Evolutionary conservation across 2,113 vertebrate genomes (phyloP).

Genomic region (Pseudonaja textilis): DNA sequence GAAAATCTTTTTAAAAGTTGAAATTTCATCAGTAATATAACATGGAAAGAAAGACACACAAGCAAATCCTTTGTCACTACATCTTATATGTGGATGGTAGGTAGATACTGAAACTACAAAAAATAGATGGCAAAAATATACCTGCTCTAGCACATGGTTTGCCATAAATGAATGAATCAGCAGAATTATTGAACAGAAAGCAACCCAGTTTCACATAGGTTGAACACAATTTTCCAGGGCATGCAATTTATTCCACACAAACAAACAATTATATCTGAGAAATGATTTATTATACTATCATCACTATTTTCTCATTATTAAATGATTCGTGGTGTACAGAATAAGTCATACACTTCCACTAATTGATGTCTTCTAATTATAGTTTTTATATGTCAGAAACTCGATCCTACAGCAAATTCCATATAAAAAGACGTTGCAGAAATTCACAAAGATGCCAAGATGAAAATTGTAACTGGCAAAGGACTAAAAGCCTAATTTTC

Average conservation of each 20-base stretch:
- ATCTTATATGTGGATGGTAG: background rate
- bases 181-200: background rate
- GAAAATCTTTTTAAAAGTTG: background rate
- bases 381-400: background rate
- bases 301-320: constrained; percentile 10
- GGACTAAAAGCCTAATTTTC: constrained; percentile 6
- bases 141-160: background rate
- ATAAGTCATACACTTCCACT: constrained; percentile 13
- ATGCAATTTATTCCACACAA: constrained; percentile 28
- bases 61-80: background rate
- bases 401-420: background rate
- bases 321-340: constrained; percentile 14
- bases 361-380: background rate
- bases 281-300: constrained; percentile 2
- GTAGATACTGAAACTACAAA: background rate
- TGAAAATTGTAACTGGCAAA: background rate
- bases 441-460: constrained; percentile 1
- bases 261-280: constrained; percentile 25
- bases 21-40: background rate
- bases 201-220: background rate
- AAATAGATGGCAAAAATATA: background rate
- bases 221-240: constrained; percentile 16
- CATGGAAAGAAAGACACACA: background rate
- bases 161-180: background rate
- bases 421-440: background rate